phyloP scores from a whole-genome alignment of 2,797 vertebrate species.

The Propithecus deckenii region DNA sequence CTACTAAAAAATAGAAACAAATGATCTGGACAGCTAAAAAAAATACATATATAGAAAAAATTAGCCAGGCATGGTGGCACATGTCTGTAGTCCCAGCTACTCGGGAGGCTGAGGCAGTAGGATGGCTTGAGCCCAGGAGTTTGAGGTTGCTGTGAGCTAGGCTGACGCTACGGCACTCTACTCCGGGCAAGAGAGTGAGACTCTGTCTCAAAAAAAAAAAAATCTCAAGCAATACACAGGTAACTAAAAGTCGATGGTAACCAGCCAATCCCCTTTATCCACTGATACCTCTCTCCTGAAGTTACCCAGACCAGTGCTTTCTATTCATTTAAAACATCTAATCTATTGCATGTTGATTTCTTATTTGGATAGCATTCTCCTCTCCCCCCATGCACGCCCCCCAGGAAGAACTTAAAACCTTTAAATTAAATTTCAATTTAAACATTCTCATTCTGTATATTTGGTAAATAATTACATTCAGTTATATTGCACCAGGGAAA shows the following conservation, averaged over 20 bases:
- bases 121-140: too few species aligned
- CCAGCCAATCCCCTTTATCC: background rate
- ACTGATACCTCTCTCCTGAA: background rate
- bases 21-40: too few species aligned
- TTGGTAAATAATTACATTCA: constrained; percentile 71
- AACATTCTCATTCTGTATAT: constrained; percentile 69
- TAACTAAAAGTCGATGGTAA: background rate
- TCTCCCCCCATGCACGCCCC: accelerated
- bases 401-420: constrained; percentile 52
- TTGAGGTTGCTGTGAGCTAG: too few species aligned
- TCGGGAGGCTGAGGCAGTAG: too few species aligned
- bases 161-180: too few species aligned
- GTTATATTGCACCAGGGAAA: constrained; percentile 71
- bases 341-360: background rate
- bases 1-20: too few species aligned
- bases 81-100: too few species aligned
- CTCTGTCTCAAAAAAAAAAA: too few species aligned
- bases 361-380: background rate
- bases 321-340: background rate
- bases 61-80: too few species aligned
- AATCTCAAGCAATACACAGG: background rate
- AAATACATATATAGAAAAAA: too few species aligned
- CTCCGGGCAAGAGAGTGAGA: too few species aligned
- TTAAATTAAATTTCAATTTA: constrained; percentile 67
- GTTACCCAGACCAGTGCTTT: background rate